Base-by-base conservation (phyloP, 2,797 vertebrate species). In the Otolemur crassicaudatus region DNA sequence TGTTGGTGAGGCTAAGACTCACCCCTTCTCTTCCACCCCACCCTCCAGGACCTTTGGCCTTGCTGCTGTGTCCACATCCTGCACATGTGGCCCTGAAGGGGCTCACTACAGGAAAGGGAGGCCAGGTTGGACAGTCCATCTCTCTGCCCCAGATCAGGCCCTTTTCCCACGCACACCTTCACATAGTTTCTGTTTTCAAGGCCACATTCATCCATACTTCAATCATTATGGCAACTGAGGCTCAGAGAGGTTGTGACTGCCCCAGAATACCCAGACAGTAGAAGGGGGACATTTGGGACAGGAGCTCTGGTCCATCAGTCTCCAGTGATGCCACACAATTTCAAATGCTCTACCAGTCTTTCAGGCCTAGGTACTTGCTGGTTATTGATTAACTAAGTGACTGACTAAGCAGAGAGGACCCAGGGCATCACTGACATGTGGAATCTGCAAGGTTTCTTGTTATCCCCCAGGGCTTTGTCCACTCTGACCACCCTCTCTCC, bases 361-460 rank as follows among this genome's bases (percentile, higher is more conserved):
- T 53, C 31, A 56, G 63, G 53, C 76, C 73, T 84, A 70, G 86
- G 83, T 6, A 4, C 53, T 94, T 87, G 34, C 72, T 81, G 89
- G n/a, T 60, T 88, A 81, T 63, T 79, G 89, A 96, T 73, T 0
- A 72, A 95, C 96, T 91, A 84, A 94, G 84, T 91, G 90, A 95
- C 85, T 92, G 81, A 86, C 94, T 97, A 96, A 88, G 76, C 76
- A 84, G 89, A 61, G 70, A 86, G 80, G 87, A 76, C 56, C 69
- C 58, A 31, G 60, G 80, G 67, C 91, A 70, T 95, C 83, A 85
- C 23, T 43, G 96, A 84, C 95, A 84, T 65, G 70, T 20, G 60
- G 91, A 96, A 96, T 91, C 90, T n/a, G 58, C 58, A 79, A 73
- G 63, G n/a, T 7, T 82, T n/a, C 37, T 37, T 75, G 43, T 73